A percentile compares a stretch with the other conserved stretches of the same genome.
Evolutionary conservation across 2,113 vertebrate species (phyloP).

Genomic region (Hypocryptadius cinnamomeus): DNA sequence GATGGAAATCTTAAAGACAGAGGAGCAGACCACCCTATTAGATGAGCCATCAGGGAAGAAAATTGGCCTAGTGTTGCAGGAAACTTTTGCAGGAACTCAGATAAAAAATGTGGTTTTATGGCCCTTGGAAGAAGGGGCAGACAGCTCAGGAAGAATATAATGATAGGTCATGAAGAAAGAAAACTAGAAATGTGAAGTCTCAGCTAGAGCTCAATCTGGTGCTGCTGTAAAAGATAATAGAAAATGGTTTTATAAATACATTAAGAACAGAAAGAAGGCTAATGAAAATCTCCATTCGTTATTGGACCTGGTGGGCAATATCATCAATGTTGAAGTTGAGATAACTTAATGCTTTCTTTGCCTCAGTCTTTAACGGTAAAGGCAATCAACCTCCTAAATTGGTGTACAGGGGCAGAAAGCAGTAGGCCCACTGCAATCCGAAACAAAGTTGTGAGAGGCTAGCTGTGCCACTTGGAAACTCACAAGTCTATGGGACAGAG

Average conservation of each 20-base stretch:
- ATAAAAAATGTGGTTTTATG: not conserved
- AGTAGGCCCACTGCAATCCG: not conserved
- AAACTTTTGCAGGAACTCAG: not conserved
- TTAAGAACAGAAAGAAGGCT: not conserved
- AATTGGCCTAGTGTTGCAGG: not conserved
- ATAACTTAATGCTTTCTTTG: not conserved
- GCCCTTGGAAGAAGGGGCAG: not conserved
- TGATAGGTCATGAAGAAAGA: not conserved
- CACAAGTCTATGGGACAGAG: not conserved
- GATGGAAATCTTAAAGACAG: not conserved
- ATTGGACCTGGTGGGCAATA: not conserved
- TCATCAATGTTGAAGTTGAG: not conserved
- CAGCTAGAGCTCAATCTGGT: no score
- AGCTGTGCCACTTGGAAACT: not conserved
- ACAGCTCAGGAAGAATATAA: not conserved
- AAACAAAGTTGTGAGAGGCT: not conserved
- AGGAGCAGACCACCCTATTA: not conserved
- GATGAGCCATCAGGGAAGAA: fast-evolving
- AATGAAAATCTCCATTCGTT: not conserved
- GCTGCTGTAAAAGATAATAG: not conserved
- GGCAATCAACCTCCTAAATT: not conserved
- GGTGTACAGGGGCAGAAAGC: not conserved
- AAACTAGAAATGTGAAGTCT: not conserved
- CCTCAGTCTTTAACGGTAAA: not conserved
- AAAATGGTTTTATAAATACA: not conserved